Percentiles rank a stretch among this genome's conserved stretches.
Evolutionary conservation across 2,113 vertebrate species (phyloP).

Genomic region (Epinephelus cyanopodus): DNA sequence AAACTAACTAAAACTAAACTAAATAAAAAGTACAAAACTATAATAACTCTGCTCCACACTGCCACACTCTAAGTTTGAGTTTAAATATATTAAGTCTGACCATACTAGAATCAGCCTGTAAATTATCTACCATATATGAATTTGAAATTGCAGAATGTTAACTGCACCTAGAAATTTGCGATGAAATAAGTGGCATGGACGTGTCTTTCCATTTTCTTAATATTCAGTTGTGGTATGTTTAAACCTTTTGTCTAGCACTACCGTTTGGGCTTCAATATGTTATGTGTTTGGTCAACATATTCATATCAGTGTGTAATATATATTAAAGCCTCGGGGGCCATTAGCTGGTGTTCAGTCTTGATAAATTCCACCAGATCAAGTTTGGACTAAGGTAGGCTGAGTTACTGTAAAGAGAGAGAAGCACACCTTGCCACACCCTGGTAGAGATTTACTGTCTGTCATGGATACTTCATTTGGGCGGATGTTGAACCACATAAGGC

Average conservation of each 20-base stretch:
- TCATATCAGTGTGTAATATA: background rate
- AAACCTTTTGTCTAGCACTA: background rate
- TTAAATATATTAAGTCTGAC: background rate
- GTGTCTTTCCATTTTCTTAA: too few relatives aligned
- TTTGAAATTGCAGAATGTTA: background rate
- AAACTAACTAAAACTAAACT: too few relatives aligned
- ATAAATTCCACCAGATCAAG: background rate
- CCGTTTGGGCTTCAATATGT: too few relatives aligned
- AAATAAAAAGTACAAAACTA: too few relatives aligned
- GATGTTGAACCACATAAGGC: constrained; percentile 18
- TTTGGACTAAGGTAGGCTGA: constrained; percentile 7
- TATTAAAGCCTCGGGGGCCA: background rate
- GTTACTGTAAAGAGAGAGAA: background rate
- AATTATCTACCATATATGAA: background rate
- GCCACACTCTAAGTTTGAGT: background rate
- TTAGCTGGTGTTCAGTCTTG: background rate
- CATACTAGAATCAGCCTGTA: background rate
- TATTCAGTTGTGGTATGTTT: too few relatives aligned
- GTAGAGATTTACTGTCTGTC: background rate
- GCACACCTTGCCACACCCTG: constrained; percentile 20
- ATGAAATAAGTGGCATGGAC: background rate
- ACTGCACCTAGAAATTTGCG: background rate
- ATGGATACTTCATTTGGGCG: constrained; percentile 4
- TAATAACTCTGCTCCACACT: too few relatives aligned
- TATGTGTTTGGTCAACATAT: background rate